Evolutionary conservation across 1,140 invertebrate species (phyloP).

Genomic region (Drosophila gunungcola): DNA sequence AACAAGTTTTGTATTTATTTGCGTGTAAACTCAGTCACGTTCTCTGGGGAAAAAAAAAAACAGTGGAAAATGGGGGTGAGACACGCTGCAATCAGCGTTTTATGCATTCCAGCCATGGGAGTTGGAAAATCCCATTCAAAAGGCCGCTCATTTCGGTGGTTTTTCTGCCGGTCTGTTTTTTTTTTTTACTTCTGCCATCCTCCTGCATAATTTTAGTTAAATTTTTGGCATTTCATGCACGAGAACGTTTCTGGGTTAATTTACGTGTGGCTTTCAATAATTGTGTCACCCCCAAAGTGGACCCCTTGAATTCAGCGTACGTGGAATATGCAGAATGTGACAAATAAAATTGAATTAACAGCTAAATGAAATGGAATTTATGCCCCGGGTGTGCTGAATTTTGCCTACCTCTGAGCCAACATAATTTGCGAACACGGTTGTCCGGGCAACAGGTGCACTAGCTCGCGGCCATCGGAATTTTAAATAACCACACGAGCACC

Average conservation of each 20-base stretch:
- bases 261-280: conserved; percentile 54
- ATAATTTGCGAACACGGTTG: conserved; percentile 33
- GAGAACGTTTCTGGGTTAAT: conserved; percentile 77
- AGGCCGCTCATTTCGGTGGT: conserved; percentile 30
- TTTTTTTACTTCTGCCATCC: conserved; percentile 11
- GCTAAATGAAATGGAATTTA: conserved; percentile 72
- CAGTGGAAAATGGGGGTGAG: not conserved
- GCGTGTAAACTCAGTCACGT: conserved; percentile 71
- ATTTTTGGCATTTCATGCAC: conserved; percentile 76
- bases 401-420: conserved; percentile 11
- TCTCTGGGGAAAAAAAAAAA: not conserved
- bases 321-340: conserved; percentile 10
- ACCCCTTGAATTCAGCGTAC: too few relatives aligned
- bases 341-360: conserved; percentile 68
- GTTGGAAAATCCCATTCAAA: conserved; percentile 20
- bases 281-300: conserved; percentile 1
- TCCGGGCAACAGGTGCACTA: conserved; percentile 55
- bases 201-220: conserved; percentile 72
- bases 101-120: conserved; percentile 46
- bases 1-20: conserved; percentile 65
- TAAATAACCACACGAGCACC: not conserved
- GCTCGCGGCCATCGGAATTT: not conserved
- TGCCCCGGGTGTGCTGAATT: conserved; percentile 40
- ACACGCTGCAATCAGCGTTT: conserved; percentile 69
- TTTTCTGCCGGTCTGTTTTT: conserved; percentile 37